phyloP scores from a whole-genome alignment of 1,140 invertebrate species.

The Pseudobourletiella spinata region DNA sequence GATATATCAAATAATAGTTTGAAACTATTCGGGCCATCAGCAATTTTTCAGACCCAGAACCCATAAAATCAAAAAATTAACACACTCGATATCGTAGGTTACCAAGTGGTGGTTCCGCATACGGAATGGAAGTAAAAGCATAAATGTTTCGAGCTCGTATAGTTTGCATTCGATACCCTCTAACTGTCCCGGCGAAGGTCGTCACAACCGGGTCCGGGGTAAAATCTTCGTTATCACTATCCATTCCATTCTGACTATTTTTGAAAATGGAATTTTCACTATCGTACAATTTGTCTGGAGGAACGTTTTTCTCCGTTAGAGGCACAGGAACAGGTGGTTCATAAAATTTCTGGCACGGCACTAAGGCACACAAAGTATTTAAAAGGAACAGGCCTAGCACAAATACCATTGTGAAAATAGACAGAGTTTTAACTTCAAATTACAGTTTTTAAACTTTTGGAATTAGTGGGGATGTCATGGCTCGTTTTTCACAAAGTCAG shows the following conservation, averaged over 20 bases:
- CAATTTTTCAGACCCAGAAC: neutral
- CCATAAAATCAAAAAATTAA: neutral
- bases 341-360: conserved; percentile 18
- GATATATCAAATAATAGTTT: conserved; percentile 4
- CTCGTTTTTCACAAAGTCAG: too few species aligned
- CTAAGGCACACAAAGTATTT: conserved; percentile 20
- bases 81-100: conserved; percentile 26
- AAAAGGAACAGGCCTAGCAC: conserved; percentile 19
- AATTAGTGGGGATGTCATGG: too few species aligned
- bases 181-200: conserved; percentile 4
- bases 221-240: neutral
- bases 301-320: neutral
- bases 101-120: conserved; percentile 22
- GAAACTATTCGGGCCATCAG: neutral
- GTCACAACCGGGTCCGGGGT: neutral
- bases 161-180: conserved; percentile 26
- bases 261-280: neutral
- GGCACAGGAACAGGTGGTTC: conserved; percentile 11
- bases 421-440: too few species aligned
- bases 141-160: conserved; percentile 17
- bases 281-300: neutral
- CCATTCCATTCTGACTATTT: too few species aligned
- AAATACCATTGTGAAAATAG: conserved; percentile 19
- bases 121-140: conserved; percentile 30
- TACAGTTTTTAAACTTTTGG: too few species aligned